Evolutionary conservation across 2,888 invertebrate genomes (phyloP).

Genomic region (Phortica okadai): DNA sequence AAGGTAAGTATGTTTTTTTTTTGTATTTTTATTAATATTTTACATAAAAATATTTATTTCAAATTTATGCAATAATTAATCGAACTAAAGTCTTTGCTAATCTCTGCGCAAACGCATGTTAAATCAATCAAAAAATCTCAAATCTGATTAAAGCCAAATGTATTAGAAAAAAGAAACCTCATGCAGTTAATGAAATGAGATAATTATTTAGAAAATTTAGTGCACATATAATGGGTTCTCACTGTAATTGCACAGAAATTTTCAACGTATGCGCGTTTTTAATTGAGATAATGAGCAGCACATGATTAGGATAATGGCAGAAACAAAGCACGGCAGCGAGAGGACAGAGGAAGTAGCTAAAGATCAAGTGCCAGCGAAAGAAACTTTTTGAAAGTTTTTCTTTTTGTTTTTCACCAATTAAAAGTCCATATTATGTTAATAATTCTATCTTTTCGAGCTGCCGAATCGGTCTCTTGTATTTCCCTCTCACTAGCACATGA

Average conservation of each 20-base stretch:
- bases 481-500: too few relatives aligned
- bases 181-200: not conserved
- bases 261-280: not conserved
- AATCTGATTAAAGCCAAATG: not conserved
- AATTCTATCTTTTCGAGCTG: too few relatives aligned
- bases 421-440: too few relatives aligned
- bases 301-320: too few relatives aligned
- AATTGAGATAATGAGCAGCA: too few relatives aligned
- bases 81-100: conserved; percentile 26
- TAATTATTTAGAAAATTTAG: not conserved
- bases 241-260: conserved; percentile 1
- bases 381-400: too few relatives aligned
- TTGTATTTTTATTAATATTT: not conserved
- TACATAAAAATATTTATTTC: conserved; percentile 1
- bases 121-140: not conserved
- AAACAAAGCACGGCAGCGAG: too few relatives aligned
- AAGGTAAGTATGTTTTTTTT: not conserved
- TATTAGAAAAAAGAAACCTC: not conserved
- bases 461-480: too few relatives aligned
- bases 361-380: too few relatives aligned
- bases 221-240: not conserved
- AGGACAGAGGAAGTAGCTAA: too few relatives aligned
- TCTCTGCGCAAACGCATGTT: conserved; percentile 16
- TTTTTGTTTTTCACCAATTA: too few relatives aligned
- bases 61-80: not conserved